Percentiles rank a stretch among this genome's conserved stretches.
Evolutionary conservation across 1,140 invertebrate genomes (phyloP).

Genomic region (Antheraea mylitta): DNA sequence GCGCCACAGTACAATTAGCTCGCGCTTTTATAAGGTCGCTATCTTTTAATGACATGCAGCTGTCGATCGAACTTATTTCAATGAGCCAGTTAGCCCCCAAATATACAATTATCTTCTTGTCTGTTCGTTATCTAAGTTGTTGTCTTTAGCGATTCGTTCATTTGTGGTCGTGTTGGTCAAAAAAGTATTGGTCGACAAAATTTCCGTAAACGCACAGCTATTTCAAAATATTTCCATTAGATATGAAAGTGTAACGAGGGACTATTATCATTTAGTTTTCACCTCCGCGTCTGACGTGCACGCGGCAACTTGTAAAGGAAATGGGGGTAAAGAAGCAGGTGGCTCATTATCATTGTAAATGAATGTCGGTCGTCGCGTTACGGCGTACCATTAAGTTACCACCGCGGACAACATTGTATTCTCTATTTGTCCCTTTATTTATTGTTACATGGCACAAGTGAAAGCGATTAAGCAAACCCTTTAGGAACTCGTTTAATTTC

Average conservation of each 20-base stretch:
- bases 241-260: neutral
- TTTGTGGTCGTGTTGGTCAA: too few relatives aligned
- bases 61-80: too few relatives aligned
- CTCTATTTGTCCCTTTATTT: neutral
- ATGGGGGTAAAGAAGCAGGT: constrained; percentile 7
- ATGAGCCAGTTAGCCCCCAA: too few relatives aligned
- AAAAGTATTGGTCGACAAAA: too few relatives aligned
- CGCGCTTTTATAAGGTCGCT: too few relatives aligned
- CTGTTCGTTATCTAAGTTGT: too few relatives aligned
- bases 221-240: neutral
- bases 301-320: constrained; percentile 8
- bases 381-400: neutral
- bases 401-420: neutral
- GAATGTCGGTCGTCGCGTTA: neutral
- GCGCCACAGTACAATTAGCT: too few relatives aligned
- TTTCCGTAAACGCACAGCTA: too few relatives aligned
- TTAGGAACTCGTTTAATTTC: neutral
- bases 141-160: too few relatives aligned
- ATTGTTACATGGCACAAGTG: neutral
- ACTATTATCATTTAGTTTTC: neutral
- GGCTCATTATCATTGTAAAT: constrained; percentile 11
- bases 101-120: too few relatives aligned
- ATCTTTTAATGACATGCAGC: too few relatives aligned
- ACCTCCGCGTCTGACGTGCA: neutral
- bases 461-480: neutral